Percentiles rank a stretch among this genome's conserved stretches.
Evolutionary conservation across 2,113 vertebrate genomes (phyloP).

Genomic region (Indri indri): DNA sequence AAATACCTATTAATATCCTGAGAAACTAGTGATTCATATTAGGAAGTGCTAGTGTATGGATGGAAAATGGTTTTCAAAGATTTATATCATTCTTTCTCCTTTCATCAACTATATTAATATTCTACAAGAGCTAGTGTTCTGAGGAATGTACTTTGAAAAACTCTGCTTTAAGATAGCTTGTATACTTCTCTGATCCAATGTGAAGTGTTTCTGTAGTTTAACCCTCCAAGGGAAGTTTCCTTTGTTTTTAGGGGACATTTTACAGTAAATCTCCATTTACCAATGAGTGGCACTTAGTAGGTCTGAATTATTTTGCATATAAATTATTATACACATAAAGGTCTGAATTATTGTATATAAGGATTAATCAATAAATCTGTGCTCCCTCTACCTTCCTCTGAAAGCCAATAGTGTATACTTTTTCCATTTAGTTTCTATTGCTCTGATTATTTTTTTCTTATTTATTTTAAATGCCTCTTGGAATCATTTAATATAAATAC

Average conservation of each 20-base stretch:
- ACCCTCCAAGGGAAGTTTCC: not conserved
- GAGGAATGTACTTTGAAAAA: not conserved
- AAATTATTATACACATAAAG: slow-evolving; percentile 19
- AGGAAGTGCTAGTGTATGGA: not conserved
- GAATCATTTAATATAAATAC: not conserved
- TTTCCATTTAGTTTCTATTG: slow-evolving; percentile 7
- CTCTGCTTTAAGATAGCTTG: not conserved
- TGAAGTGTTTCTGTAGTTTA: not conserved
- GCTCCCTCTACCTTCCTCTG: not conserved
- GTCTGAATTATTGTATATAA: not conserved
- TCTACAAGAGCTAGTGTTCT: not conserved
- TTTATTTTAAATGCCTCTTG: not conserved
- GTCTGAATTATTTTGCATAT: not conserved
- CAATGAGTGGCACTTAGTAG: not conserved
- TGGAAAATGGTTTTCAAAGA: not conserved
- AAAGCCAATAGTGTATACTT: not conserved
- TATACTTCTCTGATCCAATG: not conserved
- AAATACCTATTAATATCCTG: not conserved
- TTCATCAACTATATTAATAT: not conserved
- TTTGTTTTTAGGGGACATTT: not conserved
- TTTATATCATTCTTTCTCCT: not conserved
- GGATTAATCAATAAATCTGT: not conserved
- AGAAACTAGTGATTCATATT: not conserved
- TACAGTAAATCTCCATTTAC: not conserved
- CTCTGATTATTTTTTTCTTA: slow-evolving; percentile 9